Base-by-base conservation (phyloP, 2,888 invertebrate species). In the Sinodicranocentrus sp. region DNA sequence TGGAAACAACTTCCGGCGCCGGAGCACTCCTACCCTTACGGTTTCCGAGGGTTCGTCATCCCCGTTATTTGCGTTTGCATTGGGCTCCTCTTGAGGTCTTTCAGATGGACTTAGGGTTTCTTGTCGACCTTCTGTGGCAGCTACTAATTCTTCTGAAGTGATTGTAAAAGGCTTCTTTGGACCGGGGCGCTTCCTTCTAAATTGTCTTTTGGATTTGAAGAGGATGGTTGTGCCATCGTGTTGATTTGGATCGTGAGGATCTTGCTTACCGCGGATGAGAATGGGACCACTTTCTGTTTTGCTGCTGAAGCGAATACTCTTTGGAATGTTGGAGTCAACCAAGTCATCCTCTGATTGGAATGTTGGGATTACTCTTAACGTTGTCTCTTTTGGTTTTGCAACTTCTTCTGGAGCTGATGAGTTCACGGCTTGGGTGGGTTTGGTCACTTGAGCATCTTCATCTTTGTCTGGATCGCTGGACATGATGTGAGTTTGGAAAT, bases 171-270 rank as follows among this genome's bases (percentile, higher is more conserved):
- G 13, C 43, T 48, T 75, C 72, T 26, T 28, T 26, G 63, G 52
- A 0, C 80, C 87, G 10, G 87, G 87, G n/a, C 82, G 82, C 77
- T 84, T 79, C 8, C 85, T 73, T 23, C 87, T 67, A 54, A 86
- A 85, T n/a, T 86, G 85, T 2, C 86, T 72, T 52, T 85, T 84
- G 6, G 82, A 82, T 39, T 87, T 87, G 63, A 78, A 85, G 17
- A 84, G 78, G 17, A 84, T 84, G 21, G 84, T 84, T 8, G 84
- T 84, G 39, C 84, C 84, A 17, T 83, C 83, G 0, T 59, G 68
- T 19, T 72, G 23, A 15, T 68, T 57, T 1, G 57, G 39, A n/a
- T 73, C 59, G 3, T 39, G 26, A 28, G 67, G 68, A 21, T 83
- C 61, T 3, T 13, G 25, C 26, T 15, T 26, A 19, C 39, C 39